Conservation (phyloP, 2,797 vertebrate genomes). For the Synaphobranchus kaupii region DNA sequence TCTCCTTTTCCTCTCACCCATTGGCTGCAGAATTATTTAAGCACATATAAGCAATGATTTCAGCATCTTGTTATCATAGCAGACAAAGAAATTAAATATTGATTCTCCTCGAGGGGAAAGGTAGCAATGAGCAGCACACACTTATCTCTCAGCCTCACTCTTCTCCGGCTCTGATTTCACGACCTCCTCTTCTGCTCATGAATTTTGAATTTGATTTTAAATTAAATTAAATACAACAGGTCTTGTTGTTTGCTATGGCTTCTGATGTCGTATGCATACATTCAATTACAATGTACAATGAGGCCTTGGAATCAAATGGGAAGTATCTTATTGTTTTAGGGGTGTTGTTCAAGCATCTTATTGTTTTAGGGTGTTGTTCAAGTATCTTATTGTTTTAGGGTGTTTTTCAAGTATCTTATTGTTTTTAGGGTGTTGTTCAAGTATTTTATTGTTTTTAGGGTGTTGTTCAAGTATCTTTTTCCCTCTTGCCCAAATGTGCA, state of each 20-base stretch:
- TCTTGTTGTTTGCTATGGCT: constrained; percentile 31
- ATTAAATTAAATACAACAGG: constrained; percentile 42
- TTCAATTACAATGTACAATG: neutral
- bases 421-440: no score
- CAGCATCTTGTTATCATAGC: constrained; percentile 67
- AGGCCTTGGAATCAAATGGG: neutral
- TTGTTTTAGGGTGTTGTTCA: no score
- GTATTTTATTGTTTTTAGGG: no score
- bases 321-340: neutral
- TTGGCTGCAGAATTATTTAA: constrained; percentile 53
- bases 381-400: no score
- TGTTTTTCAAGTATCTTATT: no score
- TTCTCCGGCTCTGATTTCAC: constrained; percentile 39
- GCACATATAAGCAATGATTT: constrained; percentile 62
- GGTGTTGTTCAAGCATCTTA: no score
- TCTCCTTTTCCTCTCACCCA: neutral
- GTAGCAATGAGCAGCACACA: constrained; percentile 58
- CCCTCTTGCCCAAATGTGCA: no score
- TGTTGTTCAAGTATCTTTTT: no score
- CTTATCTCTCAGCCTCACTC: constrained; percentile 44
- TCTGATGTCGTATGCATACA: neutral
- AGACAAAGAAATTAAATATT: constrained; percentile 78
- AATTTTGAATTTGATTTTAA: constrained; percentile 51
- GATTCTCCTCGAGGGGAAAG: constrained; percentile 58
- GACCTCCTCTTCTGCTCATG: constrained; percentile 37